Evolutionary conservation across 2,888 invertebrate species (phyloP), one percentile per base, ranked within the genome.

Genomic region (Corbicula japonica): DNA sequence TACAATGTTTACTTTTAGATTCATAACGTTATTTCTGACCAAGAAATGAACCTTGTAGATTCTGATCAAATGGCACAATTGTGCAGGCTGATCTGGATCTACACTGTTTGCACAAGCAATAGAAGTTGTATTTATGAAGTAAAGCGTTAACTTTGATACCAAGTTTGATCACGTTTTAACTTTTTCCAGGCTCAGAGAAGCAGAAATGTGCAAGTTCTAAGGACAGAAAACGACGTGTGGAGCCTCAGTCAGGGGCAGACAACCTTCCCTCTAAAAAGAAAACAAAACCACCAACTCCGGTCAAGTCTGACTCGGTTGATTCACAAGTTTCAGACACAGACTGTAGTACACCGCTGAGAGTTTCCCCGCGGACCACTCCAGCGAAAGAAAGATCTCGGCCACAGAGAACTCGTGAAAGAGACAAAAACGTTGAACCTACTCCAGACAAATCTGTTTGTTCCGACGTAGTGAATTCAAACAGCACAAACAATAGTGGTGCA

Each of bases 341-440:
- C 44, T 32, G 61, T 15, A 66, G 69, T 65, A 74, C 63, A 26
- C 69, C 69, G 18, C 34, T 75, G 52, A 41, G 79, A 52, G 74
- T 76, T 30, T 83, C 83, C 6, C 79, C 76, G 1, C 35, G 83
- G 28, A 79, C 70, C 60, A 83, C 79, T 46, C 83, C 83, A 21
- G 73, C 76, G 23, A 83, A 83, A 54, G 83, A 83, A 44, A 70
- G 77, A 32, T 46, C 58, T 21, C 52, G 76, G 12, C 74, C 63
- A 41, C 72, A 68, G 44, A 71, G 80, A 63, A 80, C 32, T 63
- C 44, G 80, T 21, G 80, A 80, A 56, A 71, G 72, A 38, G 80
- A 80, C 48, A 76, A 80, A 63, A 63, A 68, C 32, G 28, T 30
- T 50, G 52, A 32, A 44, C 46, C 23, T 18, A 30, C 18, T 32